Evolutionary conservation across 1,140 invertebrate genomes (phyloP).

Genomic region (Drosophila prosaltans): DNA sequence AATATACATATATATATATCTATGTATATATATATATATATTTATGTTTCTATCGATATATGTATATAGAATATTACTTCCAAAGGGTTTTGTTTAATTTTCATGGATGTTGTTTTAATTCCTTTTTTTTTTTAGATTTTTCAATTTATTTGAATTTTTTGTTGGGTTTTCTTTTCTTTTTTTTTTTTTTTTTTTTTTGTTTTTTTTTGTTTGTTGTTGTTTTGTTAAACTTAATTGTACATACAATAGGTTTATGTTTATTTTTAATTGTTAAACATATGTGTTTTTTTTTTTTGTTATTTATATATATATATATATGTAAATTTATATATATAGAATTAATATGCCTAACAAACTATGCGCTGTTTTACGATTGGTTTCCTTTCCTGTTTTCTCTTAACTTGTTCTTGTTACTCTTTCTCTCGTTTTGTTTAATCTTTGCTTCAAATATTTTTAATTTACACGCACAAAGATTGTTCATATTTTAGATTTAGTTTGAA

Average conservation of each 20-base stretch:
- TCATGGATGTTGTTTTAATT: conserved; percentile 12
- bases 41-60: conserved; percentile 21
- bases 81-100: conserved; percentile 17
- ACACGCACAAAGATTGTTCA: conserved; percentile 57
- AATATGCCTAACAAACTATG: conserved; percentile 70
- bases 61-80: conserved; percentile 20
- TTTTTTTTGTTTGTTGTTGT: conserved; percentile 32
- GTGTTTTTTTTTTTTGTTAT: conserved; percentile 34
- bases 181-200: conserved; percentile 39
- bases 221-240: conserved; percentile 55
- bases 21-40: conserved; percentile 22
- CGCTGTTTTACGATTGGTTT: conserved; percentile 57
- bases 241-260: conserved; percentile 47
- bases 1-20: conserved; percentile 38
- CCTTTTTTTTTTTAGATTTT: conserved; percentile 31
- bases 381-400: conserved; percentile 18
- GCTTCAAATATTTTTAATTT: conserved; percentile 47
- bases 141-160: conserved; percentile 62
- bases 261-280: conserved; percentile 69
- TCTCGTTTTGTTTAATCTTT: conserved; percentile 19
- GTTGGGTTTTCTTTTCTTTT: conserved; percentile 30
- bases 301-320: conserved; percentile 57
- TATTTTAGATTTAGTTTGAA: conserved; percentile 21
- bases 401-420: not conserved
- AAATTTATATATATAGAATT: conserved; percentile 58